Base-by-base conservation (phyloP, 2,797 vertebrate genomes). In the Sibirionetta formosa region DNA sequence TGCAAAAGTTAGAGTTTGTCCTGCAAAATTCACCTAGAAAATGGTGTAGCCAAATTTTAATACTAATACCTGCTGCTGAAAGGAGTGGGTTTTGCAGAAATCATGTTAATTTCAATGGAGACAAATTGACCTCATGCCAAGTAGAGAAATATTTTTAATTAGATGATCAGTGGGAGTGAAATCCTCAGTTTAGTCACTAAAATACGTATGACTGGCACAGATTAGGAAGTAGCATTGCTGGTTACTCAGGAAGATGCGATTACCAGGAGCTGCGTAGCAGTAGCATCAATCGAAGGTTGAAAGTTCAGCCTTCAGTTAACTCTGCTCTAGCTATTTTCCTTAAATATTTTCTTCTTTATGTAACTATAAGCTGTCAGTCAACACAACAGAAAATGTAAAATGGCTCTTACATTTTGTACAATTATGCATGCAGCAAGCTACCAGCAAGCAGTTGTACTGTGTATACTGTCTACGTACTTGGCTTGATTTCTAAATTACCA, bases 351-450 rank as follows among this genome's bases (percentile, higher is more conserved):
- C 80, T 79, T 70, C 91, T 86, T 50, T 24, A 1, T 46, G 36
- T 66, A 68, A 57, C 88, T 63, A 4, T 31, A 57, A 77, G 68
- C 22, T 86, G 73, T 68, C 95, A 84, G 80, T 50, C 9, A 26
- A 22, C 33, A 29, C 44, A 27, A 48, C 81, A 44, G 70, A 73
- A 84, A 71, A 60, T 70, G 94, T 84, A 44, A 73, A 70, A 1
- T 46, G 88, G 64, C 73, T 56, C 82, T 70, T 48, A 26, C 84
- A 4, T 86, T 93, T 68, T 70, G 90, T 91, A 66, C 83, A 60
- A 51, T 66, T 19, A 1, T 84, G 94, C 90, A 80, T 91, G 90
- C 87, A 86, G 88, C 69, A 38, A 86, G 95, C 79, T 91, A 80
- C 75, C 48, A 70, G 85, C 77, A 9, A 96, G 79, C 73, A 79